Evolutionary conservation across 2,888 invertebrate species (phyloP).

Genomic region (Smittia aterrima): DNA sequence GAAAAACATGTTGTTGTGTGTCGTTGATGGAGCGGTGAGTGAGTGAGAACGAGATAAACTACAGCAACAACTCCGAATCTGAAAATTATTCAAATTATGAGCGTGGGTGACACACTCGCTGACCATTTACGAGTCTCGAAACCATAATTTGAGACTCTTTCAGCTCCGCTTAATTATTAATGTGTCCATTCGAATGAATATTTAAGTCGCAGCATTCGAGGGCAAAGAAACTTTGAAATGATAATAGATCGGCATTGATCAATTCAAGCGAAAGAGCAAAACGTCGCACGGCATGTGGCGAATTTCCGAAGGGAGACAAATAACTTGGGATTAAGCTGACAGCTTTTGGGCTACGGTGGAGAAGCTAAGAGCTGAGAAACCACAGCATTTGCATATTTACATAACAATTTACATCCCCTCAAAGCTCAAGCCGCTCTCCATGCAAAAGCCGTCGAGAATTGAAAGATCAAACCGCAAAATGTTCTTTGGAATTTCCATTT

Average conservation of each 20-base stretch:
- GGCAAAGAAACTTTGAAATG: neutral
- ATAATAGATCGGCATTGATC: neutral
- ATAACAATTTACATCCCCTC: slow-evolving; percentile 28
- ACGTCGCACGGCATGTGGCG: neutral
- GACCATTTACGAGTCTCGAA: neutral
- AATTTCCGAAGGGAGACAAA: slow-evolving; percentile 13
- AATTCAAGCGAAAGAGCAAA: neutral
- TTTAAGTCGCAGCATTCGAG: neutral
- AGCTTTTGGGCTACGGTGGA: neutral
- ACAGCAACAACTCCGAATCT: neutral
- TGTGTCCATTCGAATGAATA: slow-evolving; percentile 24
- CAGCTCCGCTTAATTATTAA: slow-evolving; percentile 10
- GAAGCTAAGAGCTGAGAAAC: slow-evolving; percentile 5
- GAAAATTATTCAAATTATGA: slow-evolving; percentile 1
- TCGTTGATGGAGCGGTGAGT: neutral
- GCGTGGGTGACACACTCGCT: slow-evolving; percentile 14
- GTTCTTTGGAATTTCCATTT: slow-evolving; percentile 18
- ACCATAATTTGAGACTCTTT: slow-evolving; percentile 8
- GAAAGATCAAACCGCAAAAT: slow-evolving; percentile 26
- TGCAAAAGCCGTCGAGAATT: slow-evolving; percentile 5
- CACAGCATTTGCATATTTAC: slow-evolving; percentile 26
- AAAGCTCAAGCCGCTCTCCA: neutral
- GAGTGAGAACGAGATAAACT: neutral
- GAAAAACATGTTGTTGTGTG: neutral
- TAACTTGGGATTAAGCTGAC: neutral